Base-by-base conservation (phyloP, 2,888 invertebrate genomes). In the Hypsopygia costalis region DNA sequence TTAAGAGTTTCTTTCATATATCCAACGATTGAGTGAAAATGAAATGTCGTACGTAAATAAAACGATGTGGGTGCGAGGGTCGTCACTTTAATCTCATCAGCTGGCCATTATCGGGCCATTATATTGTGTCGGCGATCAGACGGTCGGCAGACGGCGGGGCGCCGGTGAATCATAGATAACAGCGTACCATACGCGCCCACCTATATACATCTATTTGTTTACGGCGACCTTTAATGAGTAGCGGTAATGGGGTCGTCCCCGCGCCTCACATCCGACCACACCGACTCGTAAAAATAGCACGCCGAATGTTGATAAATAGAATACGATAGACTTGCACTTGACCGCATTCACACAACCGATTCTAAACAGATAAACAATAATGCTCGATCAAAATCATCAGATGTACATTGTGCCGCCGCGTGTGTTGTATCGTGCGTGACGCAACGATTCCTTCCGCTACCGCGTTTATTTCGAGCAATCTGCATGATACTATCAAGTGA, bases 151-250 rank as follows among this genome's bases (percentile, higher is more conserved):
- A 87, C 87, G 52, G 81, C 79, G 69, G 67, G 87, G 82, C 87
- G 87, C 81, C 87, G 62, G 75, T 88, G 86, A 83, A 81, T 86
- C 83, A 86, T 78, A 81, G 81, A 81, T 80, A 83, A 83, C 77
- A 74, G 67, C 56, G 71, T 73, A 68, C 66, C 71, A 81, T 69
- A 79, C 69, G 65, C 74, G 68, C 76, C 77, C 78, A 81, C 80
- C 80, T 83, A 74, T 72, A 69, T 16, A 16, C 67, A 71, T 75
- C 66, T 78, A 81, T 83, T 81, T 81, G 78, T 80, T 78, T 78
- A 81, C 72, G 67, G 69, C 71, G 76, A 83, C 77, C 81, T 80
- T 82, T 80, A 83, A 82, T 79, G 80, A 81, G 67, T 66, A 70
- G 64, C 58, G 63, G 68, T 69, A 76, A 73, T 73, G 63, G 73